Evolutionary conservation across 2,888 invertebrate species (phyloP).

Genomic region (Carcina quercana): DNA sequence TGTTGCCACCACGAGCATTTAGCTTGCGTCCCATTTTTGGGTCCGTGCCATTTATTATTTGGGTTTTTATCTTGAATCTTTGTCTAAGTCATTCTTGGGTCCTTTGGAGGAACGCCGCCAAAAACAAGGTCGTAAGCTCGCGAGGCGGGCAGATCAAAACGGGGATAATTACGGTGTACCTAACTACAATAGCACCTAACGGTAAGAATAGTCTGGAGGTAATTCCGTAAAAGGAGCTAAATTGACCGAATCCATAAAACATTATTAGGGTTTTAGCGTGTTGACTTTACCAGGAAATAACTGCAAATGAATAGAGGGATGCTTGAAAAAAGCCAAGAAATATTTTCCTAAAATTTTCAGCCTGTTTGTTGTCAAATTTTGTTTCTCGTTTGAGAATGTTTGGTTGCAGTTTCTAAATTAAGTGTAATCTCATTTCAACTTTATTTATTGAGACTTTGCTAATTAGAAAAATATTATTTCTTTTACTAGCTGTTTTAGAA

Average conservation of each 20-base stretch:
- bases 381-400: no score
- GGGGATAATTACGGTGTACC: not conserved
- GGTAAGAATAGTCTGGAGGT: not conserved
- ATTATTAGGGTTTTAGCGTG: not conserved
- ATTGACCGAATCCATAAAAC: slow-evolving; percentile 5
- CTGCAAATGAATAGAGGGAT: no score
- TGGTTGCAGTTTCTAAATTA: no score
- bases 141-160: slow-evolving; percentile 7
- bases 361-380: no score
- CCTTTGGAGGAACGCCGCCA: slow-evolving; percentile 33
- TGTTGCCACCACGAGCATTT: slow-evolving; percentile 35
- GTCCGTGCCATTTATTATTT: slow-evolving; percentile 49
- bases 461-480: no score
- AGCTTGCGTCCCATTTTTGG: slow-evolving; percentile 38
- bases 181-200: no score
- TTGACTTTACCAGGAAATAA: no score
- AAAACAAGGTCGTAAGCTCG: slow-evolving; percentile 19
- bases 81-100: slow-evolving; percentile 32
- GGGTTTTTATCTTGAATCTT: slow-evolving; percentile 34
- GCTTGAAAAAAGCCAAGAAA: no score
- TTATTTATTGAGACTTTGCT: no score
- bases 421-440: no score
- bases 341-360: no score
- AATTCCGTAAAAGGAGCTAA: slow-evolving; percentile 1
- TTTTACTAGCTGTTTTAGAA: no score